Evolutionary conservation across 2,888 invertebrate species (phyloP).

Genomic region (Dynastes tityus): DNA sequence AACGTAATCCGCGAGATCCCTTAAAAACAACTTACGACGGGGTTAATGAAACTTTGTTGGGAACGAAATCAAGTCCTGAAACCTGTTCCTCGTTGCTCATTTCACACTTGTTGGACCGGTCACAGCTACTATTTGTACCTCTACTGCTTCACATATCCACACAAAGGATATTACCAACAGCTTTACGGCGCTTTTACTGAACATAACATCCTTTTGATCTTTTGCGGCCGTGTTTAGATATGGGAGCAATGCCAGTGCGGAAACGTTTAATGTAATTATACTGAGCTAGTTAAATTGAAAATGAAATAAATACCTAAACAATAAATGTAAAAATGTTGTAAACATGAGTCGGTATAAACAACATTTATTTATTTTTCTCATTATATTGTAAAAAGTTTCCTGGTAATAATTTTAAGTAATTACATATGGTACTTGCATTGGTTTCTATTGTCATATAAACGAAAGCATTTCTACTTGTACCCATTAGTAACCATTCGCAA

Average conservation of each 20-base stretch:
- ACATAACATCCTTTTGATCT: conserved; percentile 41
- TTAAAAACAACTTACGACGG: not conserved
- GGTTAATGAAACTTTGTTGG: conserved; percentile 17
- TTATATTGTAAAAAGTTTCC: too few relatives aligned
- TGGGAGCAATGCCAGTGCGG: conserved; percentile 1
- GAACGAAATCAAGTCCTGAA: not conserved
- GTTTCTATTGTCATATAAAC: too few relatives aligned
- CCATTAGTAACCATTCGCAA: too few relatives aligned
- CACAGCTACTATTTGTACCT: conserved; percentile 32
- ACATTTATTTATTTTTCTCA: too few relatives aligned
- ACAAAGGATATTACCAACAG: conserved; percentile 42
- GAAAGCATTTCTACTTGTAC: too few relatives aligned
- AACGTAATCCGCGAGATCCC: conserved; percentile 13
- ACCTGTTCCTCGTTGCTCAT: conserved; percentile 37
- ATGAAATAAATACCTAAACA: not conserved
- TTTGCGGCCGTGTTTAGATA: conserved; percentile 19
- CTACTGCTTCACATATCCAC: conserved; percentile 24
- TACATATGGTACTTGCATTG: too few relatives aligned
- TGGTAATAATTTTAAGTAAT: too few relatives aligned
- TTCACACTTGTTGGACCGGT: conserved; percentile 46
- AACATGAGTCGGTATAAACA: too few relatives aligned
- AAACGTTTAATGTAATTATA: conserved; percentile 25
- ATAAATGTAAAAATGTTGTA: too few relatives aligned
- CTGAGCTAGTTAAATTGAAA: not conserved
- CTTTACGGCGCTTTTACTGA: conserved; percentile 23